Percentiles rank a stretch among this genome's conserved stretches.
phyloP scores from a whole-genome alignment of 2,888 invertebrate genomes.

The Drosophila nr. perissopoda region DNA sequence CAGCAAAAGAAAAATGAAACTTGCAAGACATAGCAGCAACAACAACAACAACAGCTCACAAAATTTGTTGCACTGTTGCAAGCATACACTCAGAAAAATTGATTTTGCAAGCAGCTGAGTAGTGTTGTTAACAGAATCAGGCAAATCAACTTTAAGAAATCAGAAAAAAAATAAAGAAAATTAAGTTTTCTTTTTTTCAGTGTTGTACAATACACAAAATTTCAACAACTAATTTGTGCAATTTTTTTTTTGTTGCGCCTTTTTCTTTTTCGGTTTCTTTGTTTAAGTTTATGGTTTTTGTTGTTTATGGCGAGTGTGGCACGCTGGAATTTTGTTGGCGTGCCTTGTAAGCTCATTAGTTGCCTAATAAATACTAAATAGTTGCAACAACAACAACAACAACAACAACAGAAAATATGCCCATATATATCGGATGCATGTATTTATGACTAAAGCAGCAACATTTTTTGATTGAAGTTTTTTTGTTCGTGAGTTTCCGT shows the following conservation, averaged over 20 bases:
- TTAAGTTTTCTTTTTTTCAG: neutral
- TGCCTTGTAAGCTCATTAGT: constrained; percentile 50
- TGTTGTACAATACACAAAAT: neutral
- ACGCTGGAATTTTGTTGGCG: constrained; percentile 11
- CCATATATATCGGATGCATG: neutral
- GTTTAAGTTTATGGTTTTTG: neutral
- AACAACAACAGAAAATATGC: neutral
- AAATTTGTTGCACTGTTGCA: neutral
- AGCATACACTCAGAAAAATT: neutral
- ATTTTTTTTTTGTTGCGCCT: no score
- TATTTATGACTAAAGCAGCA: constrained; percentile 1
- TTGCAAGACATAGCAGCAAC: neutral
- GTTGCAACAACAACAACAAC: constrained; percentile 10
- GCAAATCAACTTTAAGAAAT: no score
- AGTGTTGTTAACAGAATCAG: no score
- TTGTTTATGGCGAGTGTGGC: neutral
- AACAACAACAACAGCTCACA: constrained; percentile 11
- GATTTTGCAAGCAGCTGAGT: no score
- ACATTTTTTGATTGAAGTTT: constrained; percentile 40
- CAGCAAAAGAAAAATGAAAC: constrained; percentile 25
- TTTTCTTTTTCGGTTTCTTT: neutral
- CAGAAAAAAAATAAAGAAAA: no score
- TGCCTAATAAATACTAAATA: constrained; percentile 43
- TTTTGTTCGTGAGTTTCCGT: constrained; percentile 37
- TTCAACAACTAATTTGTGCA: neutral